Conservation (phyloP, 2,888 invertebrate genomes). For the Drosophila mimica region DNA sequence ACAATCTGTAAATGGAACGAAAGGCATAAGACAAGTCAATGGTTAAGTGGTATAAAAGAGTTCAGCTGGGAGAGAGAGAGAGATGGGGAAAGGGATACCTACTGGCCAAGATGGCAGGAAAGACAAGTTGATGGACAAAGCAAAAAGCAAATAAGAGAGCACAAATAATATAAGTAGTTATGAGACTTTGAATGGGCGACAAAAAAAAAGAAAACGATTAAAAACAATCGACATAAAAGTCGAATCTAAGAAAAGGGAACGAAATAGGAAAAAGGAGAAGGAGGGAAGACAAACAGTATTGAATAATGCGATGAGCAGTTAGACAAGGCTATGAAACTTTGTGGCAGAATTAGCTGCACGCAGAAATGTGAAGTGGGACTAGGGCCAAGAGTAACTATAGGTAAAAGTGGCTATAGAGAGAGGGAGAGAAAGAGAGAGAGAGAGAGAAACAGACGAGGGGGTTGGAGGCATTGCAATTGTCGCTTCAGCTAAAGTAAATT, state of each 20-base stretch:
- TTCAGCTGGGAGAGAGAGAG: not conserved
- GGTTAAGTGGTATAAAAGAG: not conserved
- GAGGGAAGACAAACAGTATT: not conserved
- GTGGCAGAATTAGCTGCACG: not conserved
- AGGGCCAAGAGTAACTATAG: not conserved
- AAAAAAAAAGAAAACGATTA: not conserved
- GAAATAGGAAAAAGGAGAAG: not conserved
- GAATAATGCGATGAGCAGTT: not conserved
- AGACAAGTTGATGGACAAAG: not conserved
- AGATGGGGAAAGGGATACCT: not conserved
- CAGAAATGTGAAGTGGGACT: not conserved
- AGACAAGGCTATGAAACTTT: not conserved
- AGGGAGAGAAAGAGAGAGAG: not conserved
- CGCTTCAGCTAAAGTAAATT: conserved; percentile 43
- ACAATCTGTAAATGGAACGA: conserved; percentile 89
- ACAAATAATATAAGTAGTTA: not conserved
- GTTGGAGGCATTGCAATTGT: conserved; percentile 48
- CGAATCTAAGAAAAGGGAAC: not conserved
- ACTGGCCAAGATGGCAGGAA: not conserved
- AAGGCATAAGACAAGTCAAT: conserved; percentile 1
- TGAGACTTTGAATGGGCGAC: not conserved
- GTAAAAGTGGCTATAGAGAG: not conserved
- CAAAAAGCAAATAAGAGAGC: not conserved
- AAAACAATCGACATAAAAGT: not conserved
- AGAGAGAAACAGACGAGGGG: not conserved